Percentiles rank a stretch among this genome's conserved stretches.
Conservation (phyloP, 2,113 vertebrate species). For the Sander lucioperca region DNA sequence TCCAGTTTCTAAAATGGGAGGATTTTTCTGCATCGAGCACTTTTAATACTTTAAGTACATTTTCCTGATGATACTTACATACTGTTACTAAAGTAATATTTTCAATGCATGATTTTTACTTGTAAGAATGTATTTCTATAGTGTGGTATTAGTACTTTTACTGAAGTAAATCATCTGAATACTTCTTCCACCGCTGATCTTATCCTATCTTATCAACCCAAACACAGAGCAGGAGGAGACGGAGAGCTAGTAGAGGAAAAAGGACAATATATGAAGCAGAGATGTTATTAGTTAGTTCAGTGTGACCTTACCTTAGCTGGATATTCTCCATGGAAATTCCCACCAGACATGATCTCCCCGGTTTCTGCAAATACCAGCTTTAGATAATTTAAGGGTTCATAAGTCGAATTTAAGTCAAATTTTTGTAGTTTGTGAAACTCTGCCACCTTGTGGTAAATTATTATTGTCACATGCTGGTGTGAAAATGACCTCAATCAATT, state of each 20-base stretch:
- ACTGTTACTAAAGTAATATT: too few species aligned
- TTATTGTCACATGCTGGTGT: not conserved
- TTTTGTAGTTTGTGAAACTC: not conserved
- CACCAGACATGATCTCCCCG: not conserved
- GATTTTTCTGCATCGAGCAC: too few species aligned
- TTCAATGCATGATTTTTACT: too few species aligned
- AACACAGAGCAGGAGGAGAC: not conserved
- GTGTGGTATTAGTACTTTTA: too few species aligned
- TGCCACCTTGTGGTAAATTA: constrained; percentile 3
- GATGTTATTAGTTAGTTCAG: not conserved
- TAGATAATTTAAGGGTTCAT: not conserved
- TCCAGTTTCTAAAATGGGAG: too few species aligned
- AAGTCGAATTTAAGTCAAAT: not conserved
- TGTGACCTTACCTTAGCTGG: constrained; percentile 79
- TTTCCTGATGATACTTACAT: too few species aligned
- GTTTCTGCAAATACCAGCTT: constrained; percentile 86
- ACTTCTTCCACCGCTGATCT: too few species aligned
- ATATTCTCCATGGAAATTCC: constrained; percentile 70
- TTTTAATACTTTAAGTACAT: too few species aligned
- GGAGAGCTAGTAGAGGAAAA: not conserved
- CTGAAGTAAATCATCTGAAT: too few species aligned
- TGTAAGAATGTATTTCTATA: too few species aligned
- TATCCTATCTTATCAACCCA: not conserved
- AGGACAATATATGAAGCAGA: not conserved
- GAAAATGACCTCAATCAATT: too few species aligned